Base-by-base conservation (phyloP, 2,797 vertebrate species). In the Hippoglossus hippoglossus region DNA sequence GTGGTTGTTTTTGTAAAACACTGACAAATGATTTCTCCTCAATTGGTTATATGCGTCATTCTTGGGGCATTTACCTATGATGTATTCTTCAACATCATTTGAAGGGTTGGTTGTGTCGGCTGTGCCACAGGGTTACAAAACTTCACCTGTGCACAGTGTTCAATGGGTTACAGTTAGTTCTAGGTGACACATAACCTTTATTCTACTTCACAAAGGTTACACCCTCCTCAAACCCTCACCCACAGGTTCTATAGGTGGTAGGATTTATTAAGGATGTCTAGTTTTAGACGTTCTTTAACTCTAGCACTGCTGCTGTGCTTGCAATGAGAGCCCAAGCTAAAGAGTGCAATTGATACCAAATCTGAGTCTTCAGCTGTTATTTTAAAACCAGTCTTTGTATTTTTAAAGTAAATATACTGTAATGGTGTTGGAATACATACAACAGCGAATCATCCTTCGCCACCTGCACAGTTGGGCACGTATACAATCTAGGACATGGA, bases 391-490 rank as follows among this genome's bases (percentile, higher is more conserved):
- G 15, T 41, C 39, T 15, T 41, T 41, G 12, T 41, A 41, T 41
- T 47, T 47, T 18, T 1, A 47, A 47, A 2, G 1, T 0, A 47
- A 47, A 44, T 44, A 13, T 44, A 16, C 44, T 59, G 25, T 44
- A 54, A 16, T 34, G 31, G 31, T 7, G 31, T 51, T 63, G 59
- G 62, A 83, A 68, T 41, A 73, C 46, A 73, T 63, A 58, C 26
- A 8, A 70, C 50, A 67, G 46, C 52, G 60, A 75, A 76, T 83
- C 61, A 69, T 73, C 46, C 39, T 50, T 34, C 68, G 62, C 73
- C 71, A 81, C 68, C 71, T 80, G 71, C 57, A 71, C 44, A 73
- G 46, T 19, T 53, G 31, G 55, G 46, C 61, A 55, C 22, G 74
- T 77, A 64, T 61, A 46, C 18, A 46, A 46, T 46, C 41, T 79